These are phyloP conservation scores for Homarus americanus DNA, from an alignment of 1,140 invertebrate species.

Conservation along the genomic window DNA sequence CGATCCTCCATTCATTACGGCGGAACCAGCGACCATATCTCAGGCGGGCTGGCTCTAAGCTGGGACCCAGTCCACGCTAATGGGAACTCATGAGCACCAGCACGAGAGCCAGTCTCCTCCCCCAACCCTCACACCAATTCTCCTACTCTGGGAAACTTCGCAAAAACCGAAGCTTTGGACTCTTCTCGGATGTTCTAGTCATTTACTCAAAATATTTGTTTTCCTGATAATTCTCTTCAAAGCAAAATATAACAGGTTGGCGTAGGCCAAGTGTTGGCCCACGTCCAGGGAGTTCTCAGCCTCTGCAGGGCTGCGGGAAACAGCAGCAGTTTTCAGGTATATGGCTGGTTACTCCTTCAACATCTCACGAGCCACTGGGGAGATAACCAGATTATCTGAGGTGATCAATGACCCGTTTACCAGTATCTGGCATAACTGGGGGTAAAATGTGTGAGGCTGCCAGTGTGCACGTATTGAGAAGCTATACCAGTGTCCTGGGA, in stretches of 20 bases:
- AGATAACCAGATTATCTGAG: no score
- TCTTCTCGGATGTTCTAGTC: not conserved
- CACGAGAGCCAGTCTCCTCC: not conserved
- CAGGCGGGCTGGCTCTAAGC: not conserved
- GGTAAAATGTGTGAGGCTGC: no score
- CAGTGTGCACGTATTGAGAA: not conserved
- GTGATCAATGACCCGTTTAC: no score
- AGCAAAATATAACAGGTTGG: not conserved
- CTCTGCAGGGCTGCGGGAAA: no score
- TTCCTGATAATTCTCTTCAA: not conserved
- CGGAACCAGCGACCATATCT: not conserved
- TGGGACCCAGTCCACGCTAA: not conserved
- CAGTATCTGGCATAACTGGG: no score
- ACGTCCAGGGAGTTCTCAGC: not conserved
- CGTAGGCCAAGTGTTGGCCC: not conserved
- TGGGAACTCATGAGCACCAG: not conserved
- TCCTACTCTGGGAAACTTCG: not conserved
- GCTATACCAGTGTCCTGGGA: not conserved
- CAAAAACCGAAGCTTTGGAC: not conserved
- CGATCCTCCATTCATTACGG: conserved; percentile 7
- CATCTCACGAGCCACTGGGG: no score
- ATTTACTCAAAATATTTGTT: not conserved
- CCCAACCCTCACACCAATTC: not conserved
- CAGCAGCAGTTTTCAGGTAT: no score
- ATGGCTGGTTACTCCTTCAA: no score